Conservation (phyloP, 2,888 invertebrate species). For the Chrysodeixis includens region DNA sequence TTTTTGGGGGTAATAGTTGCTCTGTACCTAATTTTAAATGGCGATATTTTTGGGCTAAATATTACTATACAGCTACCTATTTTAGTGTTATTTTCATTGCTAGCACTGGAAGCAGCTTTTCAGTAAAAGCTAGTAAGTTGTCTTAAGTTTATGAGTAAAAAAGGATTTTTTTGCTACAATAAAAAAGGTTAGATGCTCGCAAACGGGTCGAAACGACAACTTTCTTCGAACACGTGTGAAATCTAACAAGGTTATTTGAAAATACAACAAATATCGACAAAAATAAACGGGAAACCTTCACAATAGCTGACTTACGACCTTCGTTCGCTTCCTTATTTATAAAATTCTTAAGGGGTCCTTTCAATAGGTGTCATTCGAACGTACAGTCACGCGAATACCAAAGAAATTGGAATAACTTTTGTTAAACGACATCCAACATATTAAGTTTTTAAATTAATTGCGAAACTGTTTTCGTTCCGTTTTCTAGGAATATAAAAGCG, state of each 20-base stretch:
- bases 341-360: conserved; percentile 44
- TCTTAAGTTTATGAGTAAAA: not conserved
- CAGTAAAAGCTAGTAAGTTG: no score
- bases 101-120: no score
- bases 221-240: not conserved
- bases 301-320: conserved; percentile 40
- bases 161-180: not conserved
- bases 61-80: no score
- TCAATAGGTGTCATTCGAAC: conserved; percentile 57
- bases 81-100: no score
- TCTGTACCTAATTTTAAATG: no score
- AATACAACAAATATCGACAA: not conserved
- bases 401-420: conserved; percentile 45
- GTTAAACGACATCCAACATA: conserved; percentile 43
- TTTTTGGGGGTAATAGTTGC: not conserved
- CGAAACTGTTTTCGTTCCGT: conserved; percentile 38
- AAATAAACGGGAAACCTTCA: conserved; percentile 24
- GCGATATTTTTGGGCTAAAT: no score
- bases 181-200: not conserved
- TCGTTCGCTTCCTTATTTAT: conserved; percentile 50
- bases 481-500: not conserved
- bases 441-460: conserved; percentile 25
- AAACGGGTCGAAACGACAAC: not conserved
- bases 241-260: not conserved
- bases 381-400: conserved; percentile 52